Evolutionary conservation across 2,797 vertebrate species (phyloP), one percentile per base, ranked within the genome.

Genomic region (Eutrigla gurnardus): DNA sequence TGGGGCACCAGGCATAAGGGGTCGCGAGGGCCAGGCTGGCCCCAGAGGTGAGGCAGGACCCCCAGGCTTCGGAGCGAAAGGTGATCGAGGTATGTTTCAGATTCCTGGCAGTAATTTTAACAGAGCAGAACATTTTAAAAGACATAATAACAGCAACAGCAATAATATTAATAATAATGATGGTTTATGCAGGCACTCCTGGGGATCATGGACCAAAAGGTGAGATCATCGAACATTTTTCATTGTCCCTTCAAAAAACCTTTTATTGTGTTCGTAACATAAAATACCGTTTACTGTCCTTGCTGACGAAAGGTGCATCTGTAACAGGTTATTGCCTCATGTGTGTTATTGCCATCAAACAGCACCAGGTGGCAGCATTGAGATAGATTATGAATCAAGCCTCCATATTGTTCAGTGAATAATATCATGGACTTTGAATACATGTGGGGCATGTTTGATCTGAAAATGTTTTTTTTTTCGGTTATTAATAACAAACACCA

Each of bases 171-270:
- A 25, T 25, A 25, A 25, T 25, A 25, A 25, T 25, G 2, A 25
- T 81, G 77, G 5, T 70, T 68, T 47, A 18, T 83, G 39, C 87
- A 98, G 97, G 97, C 52, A 40, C 36, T 89, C 12, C 88, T 70
- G 97, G 97, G 75, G 94, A 95, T n/a, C 82, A 89, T 37, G 97
- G 97, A 76, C 89, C 90, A 69, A 98, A 97, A 96, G 97, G 97
- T 98, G 33, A 78, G 72, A 37, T 68, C 14, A 52, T 3, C 53
- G 0, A 57, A 62, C 8, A 42, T 17, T 11, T 37, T 40, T 37
- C 1, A 25, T 46, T 40, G 3, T 1, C 2, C 0, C 32, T 36
- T 17, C n/a, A 11, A 50, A 50, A 50, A 39, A 50, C 46, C 49
- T 13, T 2, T 14, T 15, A 14, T 7, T 18, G 57, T 49, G 36